phyloP scores from a whole-genome alignment of 1,140 invertebrate genomes.

The Eulimnadia texana region DNA sequence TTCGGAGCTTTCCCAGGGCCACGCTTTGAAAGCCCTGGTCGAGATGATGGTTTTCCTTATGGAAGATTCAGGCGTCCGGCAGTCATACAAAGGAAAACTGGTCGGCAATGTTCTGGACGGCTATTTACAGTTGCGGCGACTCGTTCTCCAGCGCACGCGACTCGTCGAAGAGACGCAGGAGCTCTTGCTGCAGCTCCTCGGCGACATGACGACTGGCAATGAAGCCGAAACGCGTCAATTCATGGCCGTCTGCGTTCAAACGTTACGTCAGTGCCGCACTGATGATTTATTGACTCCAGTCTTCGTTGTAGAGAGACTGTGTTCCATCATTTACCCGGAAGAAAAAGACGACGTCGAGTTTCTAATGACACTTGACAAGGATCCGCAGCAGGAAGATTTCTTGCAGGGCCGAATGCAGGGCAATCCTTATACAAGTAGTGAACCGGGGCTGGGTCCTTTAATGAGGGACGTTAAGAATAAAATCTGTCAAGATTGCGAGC shows the following conservation, averaged over 20 bases:
- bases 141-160: conserved; percentile 87
- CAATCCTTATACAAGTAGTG: conserved; percentile 89
- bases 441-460: conserved; percentile 82
- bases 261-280: conserved; percentile 78
- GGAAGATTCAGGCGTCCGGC: conserved; percentile 63
- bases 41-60: conserved; percentile 73
- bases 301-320: conserved; percentile 87
- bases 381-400: conserved; percentile 97
- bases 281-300: conserved; percentile 91
- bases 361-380: conserved; percentile 90
- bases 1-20: conserved; percentile 85
- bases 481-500: conserved; percentile 91
- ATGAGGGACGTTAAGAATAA: conserved; percentile 99
- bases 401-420: conserved; percentile 89
- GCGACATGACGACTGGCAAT: conserved; percentile 92
- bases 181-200: conserved; percentile 79
- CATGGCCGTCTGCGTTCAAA: conserved; percentile 93
- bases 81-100: conserved; percentile 75
- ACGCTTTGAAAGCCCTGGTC: conserved; percentile 69
- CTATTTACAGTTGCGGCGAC: conserved; percentile 73
- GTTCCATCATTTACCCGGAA: conserved; percentile 93
- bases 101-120: conserved; percentile 83
- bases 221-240: conserved; percentile 92
- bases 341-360: conserved; percentile 95
- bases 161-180: conserved; percentile 94